These are phyloP conservation scores for Oreocharis arfaki DNA, from an alignment of 2,113 vertebrate genomes.

Conservation along the genomic window DNA sequence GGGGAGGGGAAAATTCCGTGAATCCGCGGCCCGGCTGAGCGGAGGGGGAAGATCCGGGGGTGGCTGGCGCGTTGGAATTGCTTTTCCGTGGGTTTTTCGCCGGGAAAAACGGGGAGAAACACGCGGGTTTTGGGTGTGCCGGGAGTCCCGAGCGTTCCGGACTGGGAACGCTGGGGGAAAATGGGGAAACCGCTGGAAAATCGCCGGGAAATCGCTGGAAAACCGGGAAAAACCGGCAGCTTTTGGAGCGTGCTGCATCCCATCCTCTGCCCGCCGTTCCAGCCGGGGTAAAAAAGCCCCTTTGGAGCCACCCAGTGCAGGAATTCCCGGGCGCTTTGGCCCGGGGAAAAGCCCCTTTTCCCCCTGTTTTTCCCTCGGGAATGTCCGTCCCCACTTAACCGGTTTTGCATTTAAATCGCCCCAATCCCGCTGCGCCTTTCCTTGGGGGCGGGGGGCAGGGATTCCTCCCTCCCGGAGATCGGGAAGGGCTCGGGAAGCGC, in stretches of 20 bases:
- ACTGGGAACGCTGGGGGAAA: not conserved
- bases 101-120: not conserved
- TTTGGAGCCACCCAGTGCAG: not conserved
- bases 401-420: constrained; percentile 36
- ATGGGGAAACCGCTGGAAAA: not conserved
- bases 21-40: not conserved
- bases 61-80: not conserved
- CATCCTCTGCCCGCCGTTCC: not conserved
- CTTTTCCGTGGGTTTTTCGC: not conserved
- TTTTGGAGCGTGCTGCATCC: not conserved
- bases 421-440: not conserved
- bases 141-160: not conserved
- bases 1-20: not conserved
- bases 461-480: not conserved
- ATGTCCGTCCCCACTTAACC: constrained; percentile 24
- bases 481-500: not conserved
- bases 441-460: not conserved
- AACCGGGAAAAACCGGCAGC: not conserved
- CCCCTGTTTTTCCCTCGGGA: not conserved
- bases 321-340: not conserved
- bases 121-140: not conserved
- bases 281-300: not conserved
- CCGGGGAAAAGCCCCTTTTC: not conserved
- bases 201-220: not conserved
- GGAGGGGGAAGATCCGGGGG: not conserved